Conservation (phyloP, 2,113 vertebrate species). For the Siniperca chuatsi region DNA sequence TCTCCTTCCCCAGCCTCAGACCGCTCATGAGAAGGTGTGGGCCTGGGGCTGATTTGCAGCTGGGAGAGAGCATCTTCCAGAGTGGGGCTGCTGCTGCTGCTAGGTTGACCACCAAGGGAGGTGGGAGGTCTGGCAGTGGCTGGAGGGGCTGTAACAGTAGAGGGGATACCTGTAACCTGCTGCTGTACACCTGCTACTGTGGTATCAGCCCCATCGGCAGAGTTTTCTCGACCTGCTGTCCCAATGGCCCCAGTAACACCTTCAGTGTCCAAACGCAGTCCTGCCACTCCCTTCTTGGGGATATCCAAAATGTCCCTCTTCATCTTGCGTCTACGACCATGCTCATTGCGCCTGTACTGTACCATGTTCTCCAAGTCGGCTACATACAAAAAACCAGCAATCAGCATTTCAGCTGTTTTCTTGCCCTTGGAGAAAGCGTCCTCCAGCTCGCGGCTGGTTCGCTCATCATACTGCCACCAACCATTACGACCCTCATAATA, state of each 20-base stretch:
- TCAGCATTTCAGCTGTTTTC: constrained; percentile 98
- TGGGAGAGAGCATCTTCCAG: constrained; percentile 92
- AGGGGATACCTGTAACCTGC: constrained; percentile 54
- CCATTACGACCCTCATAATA: constrained; percentile 99
- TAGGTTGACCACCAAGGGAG: constrained; percentile 87
- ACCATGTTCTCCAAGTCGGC: constrained; percentile 99
- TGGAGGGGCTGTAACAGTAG: constrained; percentile 41
- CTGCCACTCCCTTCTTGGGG: constrained; percentile 98
- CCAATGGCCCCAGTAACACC: constrained; percentile 82
- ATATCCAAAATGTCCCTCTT: constrained; percentile 97
- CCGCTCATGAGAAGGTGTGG: constrained; percentile 80
- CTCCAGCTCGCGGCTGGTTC: constrained; percentile 97
- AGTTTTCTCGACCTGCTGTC: constrained; percentile 88
- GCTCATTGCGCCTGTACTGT: constrained; percentile 98
- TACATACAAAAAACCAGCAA: constrained; percentile 97
- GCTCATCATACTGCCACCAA: constrained; percentile 99
- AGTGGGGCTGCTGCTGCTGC: constrained; percentile 73
- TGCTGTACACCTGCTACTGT: constrained; percentile 69
- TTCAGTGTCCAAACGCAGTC: constrained; percentile 95
- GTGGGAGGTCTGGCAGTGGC: constrained; percentile 84
- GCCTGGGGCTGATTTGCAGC: constrained; percentile 87
- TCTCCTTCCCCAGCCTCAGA: constrained; percentile 91
- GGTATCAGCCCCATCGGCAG: constrained; percentile 93
- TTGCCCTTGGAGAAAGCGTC: constrained; percentile 97
- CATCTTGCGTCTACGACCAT: constrained; percentile 95